Percentiles rank a stretch among this genome's conserved stretches.
Evolutionary conservation across 2,888 invertebrate genomes (phyloP).

Genomic region (Phaonia tiefii): DNA sequence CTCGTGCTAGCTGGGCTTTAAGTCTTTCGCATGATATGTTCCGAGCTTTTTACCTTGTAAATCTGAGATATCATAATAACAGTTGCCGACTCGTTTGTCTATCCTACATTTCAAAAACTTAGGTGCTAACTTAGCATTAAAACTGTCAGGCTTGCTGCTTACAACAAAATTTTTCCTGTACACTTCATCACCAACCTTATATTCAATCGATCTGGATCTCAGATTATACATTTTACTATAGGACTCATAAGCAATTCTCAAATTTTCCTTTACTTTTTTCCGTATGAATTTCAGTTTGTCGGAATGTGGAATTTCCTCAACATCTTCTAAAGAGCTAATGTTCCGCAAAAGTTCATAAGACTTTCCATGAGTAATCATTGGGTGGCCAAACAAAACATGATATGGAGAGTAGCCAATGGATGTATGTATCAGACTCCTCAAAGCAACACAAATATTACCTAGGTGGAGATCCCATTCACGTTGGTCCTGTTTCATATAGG

Average conservation of each 20-base stretch:
- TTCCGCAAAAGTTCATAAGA: constrained; percentile 46
- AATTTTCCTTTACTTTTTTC: constrained; percentile 3
- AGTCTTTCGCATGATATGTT: constrained; percentile 2
- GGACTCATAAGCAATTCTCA: constrained; percentile 12
- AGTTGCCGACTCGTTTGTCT: not conserved
- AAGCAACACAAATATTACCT: constrained; percentile 33
- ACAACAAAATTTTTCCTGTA: constrained; percentile 32
- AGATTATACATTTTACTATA: constrained; percentile 27
- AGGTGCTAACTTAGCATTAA: constrained; percentile 29
- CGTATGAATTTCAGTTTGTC: constrained; percentile 26
- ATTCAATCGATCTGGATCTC: not conserved
- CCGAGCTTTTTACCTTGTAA: not conserved
- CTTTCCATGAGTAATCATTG: constrained; percentile 39
- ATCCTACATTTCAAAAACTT: constrained; percentile 33
- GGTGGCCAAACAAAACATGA: constrained; percentile 44
- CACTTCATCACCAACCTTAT: constrained; percentile 15
- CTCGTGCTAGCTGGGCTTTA: not conserved
- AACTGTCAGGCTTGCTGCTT: constrained; percentile 1
- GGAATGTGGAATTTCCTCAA: not conserved
- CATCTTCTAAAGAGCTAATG: constrained; percentile 40
- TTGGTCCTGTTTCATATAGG: no score
- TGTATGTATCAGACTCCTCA: constrained; percentile 46
- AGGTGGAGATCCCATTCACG: constrained; percentile 45
- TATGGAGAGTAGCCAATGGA: constrained; percentile 52
- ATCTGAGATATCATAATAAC: not conserved